phyloP scores from a whole-genome alignment of 2,797 vertebrate species.

The Triplophysa bombifrons region DNA sequence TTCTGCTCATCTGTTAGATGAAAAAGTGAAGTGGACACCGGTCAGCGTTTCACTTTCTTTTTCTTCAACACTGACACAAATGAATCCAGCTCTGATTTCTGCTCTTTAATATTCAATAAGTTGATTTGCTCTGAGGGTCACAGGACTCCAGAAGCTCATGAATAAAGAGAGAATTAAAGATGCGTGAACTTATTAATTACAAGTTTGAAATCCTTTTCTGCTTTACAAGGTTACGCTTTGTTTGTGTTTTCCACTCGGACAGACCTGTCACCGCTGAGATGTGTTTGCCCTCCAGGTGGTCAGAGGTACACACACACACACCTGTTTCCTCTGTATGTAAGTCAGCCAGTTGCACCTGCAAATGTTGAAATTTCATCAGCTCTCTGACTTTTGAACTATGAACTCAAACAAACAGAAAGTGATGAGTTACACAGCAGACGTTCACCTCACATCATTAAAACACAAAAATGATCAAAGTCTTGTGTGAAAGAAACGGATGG shows the following conservation, averaged over 20 bases:
- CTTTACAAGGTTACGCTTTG: slow-evolving; percentile 64
- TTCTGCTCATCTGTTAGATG: slow-evolving; percentile 41
- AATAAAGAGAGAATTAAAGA: slow-evolving; percentile 73
- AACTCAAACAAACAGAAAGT: background rate
- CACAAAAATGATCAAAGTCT: background rate
- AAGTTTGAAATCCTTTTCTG: slow-evolving; percentile 59
- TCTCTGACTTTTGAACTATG: slow-evolving; percentile 9
- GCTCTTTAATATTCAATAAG: slow-evolving; percentile 63
- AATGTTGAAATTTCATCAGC: slow-evolving; percentile 16
- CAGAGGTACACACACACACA: slow-evolving; percentile 1
- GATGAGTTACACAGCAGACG: background rate
- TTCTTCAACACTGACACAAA: slow-evolving; percentile 13
- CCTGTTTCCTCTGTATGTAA: slow-evolving; percentile 17
- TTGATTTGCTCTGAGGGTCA: slow-evolving; percentile 61
- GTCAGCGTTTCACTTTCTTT: slow-evolving; percentile 34
- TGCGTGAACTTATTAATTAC: slow-evolving; percentile 73
- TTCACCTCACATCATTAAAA: background rate
- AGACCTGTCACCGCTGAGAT: slow-evolving; percentile 51
- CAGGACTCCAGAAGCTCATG: slow-evolving; percentile 72
- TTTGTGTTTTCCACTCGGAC: slow-evolving; percentile 55
- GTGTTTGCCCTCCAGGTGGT: slow-evolving; percentile 38
- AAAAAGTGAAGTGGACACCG: slow-evolving; percentile 28
- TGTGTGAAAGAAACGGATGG: no score
- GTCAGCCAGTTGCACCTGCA: background rate
- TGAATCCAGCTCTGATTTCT: slow-evolving; percentile 44